Percentiles rank a stretch among this genome's conserved stretches.
Evolutionary conservation across 2,797 vertebrate genomes (phyloP).

Genomic region (Argentina silus): DNA sequence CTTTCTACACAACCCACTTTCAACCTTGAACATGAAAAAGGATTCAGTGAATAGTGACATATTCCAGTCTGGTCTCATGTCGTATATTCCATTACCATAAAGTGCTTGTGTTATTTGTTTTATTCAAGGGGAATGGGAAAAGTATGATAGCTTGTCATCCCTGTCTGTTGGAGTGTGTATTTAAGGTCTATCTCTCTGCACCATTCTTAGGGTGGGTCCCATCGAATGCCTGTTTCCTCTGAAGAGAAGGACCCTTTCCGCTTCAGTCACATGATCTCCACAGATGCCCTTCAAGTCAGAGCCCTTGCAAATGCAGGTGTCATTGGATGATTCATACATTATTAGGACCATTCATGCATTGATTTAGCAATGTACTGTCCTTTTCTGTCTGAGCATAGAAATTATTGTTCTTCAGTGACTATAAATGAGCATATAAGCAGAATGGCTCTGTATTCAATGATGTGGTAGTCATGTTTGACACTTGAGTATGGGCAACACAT

Average conservation of each 20-base stretch:
- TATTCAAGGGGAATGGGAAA: no score
- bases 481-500: no score
- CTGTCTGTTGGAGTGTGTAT: no score
- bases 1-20: not conserved
- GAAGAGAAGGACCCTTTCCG: conserved; percentile 96
- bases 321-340: not conserved
- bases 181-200: no score
- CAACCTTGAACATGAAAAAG: not conserved
- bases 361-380: not conserved
- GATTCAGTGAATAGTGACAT: not conserved
- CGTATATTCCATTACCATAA: no score
- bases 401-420: not conserved
- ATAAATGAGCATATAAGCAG: no score
- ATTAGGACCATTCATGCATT: not conserved
- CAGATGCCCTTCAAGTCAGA: conserved; percentile 91
- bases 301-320: conserved; percentile 87
- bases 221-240: conserved; percentile 85
- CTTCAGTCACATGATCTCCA: conserved; percentile 96
- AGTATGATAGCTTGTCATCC: no score
- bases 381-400: not conserved
- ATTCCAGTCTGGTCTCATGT: not conserved
- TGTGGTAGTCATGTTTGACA: no score
- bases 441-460: no score
- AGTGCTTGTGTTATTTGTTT: no score
- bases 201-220: conserved; percentile 85